Conservation (phyloP, 2,797 vertebrate genomes). For the Nasua narica region DNA sequence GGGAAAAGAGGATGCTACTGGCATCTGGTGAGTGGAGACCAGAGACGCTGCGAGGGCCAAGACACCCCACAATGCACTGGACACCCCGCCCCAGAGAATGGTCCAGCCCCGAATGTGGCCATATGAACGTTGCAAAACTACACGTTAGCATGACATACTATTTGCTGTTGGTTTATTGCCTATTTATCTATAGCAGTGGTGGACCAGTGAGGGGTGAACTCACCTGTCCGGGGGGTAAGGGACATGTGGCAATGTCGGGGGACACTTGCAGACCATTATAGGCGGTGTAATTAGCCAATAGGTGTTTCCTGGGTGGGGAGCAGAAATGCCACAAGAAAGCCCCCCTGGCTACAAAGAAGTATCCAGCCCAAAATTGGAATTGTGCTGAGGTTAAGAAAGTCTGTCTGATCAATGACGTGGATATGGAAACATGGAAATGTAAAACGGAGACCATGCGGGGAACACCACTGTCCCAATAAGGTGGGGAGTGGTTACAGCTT, state of each 20-base stretch:
- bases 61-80: fast-evolving
- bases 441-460: fast-evolving
- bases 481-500: neutral
- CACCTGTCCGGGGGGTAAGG: neutral
- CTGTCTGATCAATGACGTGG: fast-evolving
- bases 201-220: neutral
- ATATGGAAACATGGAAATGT: neutral
- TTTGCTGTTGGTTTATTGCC: neutral
- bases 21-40: neutral
- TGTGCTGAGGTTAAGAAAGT: neutral
- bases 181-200: fast-evolving
- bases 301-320: fast-evolving
- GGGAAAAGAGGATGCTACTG: neutral
- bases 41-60: fast-evolving
- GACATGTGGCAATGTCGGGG: neutral
- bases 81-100: fast-evolving
- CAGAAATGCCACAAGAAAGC: no score
- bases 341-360: fast-evolving
- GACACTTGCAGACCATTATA: no score
- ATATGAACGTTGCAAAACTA: neutral
- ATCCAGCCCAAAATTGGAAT: neutral
- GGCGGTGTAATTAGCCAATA: fast-evolving
- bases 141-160: neutral
- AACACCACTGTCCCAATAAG: neutral
- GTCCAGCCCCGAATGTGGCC: fast-evolving